A percentile compares a stretch with the other conserved stretches of the same genome.
phyloP scores from a whole-genome alignment of 2,797 vertebrate species.

The Vultur gryphus region DNA sequence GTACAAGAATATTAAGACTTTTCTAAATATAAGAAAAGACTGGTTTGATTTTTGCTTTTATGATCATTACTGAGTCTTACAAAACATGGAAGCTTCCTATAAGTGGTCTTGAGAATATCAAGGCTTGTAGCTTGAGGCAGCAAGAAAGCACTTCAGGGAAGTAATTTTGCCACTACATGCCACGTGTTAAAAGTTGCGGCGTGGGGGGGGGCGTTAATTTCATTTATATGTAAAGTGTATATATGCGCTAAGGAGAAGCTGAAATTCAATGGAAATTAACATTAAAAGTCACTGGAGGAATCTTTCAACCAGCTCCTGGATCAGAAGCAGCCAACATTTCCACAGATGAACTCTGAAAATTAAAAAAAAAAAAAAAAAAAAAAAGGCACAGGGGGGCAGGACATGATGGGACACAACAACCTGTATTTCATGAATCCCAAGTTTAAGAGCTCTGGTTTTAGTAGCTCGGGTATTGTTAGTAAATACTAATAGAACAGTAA shows the following conservation, averaged over 20 bases:
- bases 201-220: not conserved
- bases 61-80: not conserved
- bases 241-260: not conserved
- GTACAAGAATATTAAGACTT: not conserved
- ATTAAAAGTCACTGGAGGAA: not conserved
- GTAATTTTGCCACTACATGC: not conserved
- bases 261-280: not conserved
- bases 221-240: not conserved
- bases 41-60: not conserved
- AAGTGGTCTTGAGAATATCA: not conserved
- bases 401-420: not conserved
- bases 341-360: not conserved
- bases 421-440: not conserved
- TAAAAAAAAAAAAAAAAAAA: not conserved
- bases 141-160: not conserved
- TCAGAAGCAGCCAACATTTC: not conserved
- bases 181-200: not conserved
- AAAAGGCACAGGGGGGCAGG: rapidly evolving
- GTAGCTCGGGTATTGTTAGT: not conserved
- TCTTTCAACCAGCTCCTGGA: not conserved
- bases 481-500: not conserved
- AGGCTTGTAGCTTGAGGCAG: not conserved
- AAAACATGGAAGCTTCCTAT: not conserved
- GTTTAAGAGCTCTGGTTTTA: not conserved
- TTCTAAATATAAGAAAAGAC: not conserved